Base-by-base conservation (phyloP, 2,113 vertebrate genomes). In the Euleptes europaea region DNA sequence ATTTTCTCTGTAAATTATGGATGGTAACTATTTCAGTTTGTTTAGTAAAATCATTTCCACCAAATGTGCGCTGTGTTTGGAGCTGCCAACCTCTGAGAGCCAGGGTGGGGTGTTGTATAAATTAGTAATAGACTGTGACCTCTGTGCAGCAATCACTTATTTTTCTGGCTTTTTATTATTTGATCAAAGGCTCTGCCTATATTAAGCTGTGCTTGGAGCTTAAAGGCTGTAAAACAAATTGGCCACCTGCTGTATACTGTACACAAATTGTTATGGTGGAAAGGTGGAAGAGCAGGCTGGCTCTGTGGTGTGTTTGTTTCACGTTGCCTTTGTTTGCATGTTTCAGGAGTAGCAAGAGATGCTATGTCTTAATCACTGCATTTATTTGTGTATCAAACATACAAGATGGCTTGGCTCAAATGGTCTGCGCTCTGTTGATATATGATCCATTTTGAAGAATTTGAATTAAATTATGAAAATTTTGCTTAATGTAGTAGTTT, bases 211-310 rank as follows among this genome's bases (percentile, higher is more conserved):
- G 42, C n/a, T 72, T 83, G 67, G 84, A 89, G 40, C 35, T 89
- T 92, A 87, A 90, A 83, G 84, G 44, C 75, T 84, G 49, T 90
- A 77, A 75, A 91, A 82, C 40, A 35, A 31, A 10, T 74, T 84
- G 80, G 47, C 78, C 54, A 1, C 65, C 77, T 84, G 44, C 78
- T 84, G 17, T 63, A 6, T 79, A 13, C 77, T 82, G 10, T 82
- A 12, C 31, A 33, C 6, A 78, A 38, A 72, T 91, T 78, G 67
- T 63, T 83, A 38, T 51, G 69, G 23, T 78, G 10, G 33, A 28
- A 83, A 63, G 44, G 76, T 72, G 19, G 21, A 21, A 23, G 40
- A 60, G 19, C 38, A 84, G 1, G 1, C 15, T 88, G 85, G 28
- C 60, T 81, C 88, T 80, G 40, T 80, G 65, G 2, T 38, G 3